Conservation (phyloP, 2,888 invertebrate species). For the Andrena dorsata region DNA sequence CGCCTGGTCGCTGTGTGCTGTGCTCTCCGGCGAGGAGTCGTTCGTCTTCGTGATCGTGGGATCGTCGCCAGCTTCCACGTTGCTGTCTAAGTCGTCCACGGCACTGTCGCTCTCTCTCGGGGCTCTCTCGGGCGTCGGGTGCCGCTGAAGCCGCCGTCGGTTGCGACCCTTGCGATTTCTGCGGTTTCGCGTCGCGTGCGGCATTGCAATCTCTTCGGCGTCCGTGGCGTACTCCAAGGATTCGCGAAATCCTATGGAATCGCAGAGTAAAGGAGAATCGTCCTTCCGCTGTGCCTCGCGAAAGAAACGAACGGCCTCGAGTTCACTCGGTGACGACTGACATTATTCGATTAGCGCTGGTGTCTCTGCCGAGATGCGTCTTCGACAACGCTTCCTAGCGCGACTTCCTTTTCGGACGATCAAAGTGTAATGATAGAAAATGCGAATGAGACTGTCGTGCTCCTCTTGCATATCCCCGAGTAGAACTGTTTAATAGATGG, state of each 20-base stretch:
- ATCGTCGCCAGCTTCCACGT: not conserved
- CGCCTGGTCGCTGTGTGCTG: not conserved
- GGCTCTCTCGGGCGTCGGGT: slow-evolving; percentile 43
- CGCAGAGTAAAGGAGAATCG: slow-evolving; percentile 33
- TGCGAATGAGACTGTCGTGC: not conserved
- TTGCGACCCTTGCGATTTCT: slow-evolving; percentile 77
- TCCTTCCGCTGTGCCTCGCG: not conserved
- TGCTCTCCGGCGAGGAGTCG: slow-evolving; percentile 43
- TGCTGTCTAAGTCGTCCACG: not conserved
- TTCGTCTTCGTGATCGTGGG: slow-evolving; percentile 42
- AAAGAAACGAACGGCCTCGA: not conserved
- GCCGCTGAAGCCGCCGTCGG: slow-evolving; percentile 64
- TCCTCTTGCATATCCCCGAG: not conserved
- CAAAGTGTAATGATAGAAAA: not conserved
- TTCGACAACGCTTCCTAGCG: not conserved
- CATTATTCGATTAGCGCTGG: not conserved
- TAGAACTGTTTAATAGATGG: slow-evolving; percentile 1
- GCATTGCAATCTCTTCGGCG: slow-evolving; percentile 73
- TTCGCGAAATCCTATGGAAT: slow-evolving; percentile 55
- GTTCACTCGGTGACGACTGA: not conserved
- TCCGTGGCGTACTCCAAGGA: slow-evolving; percentile 72
- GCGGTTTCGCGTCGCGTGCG: slow-evolving; percentile 77
- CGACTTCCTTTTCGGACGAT: not conserved
- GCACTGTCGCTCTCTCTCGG: slow-evolving; percentile 18
- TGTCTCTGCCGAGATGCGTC: slow-evolving; percentile 8